Evolutionary conservation across 1,140 invertebrate genomes (phyloP), one percentile per base, ranked within the genome.

Genomic region (Drosophila rufa): DNA sequence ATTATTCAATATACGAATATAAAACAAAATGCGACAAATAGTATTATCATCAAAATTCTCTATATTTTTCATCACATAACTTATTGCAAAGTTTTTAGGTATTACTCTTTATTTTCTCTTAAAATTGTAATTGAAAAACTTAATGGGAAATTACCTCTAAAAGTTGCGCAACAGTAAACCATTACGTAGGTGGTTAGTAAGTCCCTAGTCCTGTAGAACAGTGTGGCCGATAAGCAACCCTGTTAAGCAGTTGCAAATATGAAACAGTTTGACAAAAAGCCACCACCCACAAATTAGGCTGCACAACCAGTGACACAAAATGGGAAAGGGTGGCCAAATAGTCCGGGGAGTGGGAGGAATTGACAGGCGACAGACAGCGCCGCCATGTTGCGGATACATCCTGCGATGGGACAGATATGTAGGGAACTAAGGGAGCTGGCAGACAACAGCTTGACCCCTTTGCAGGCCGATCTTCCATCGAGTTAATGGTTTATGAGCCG

Each of bases 281-380:
- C 69, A 89, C 85, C 85, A 89, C 85, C 85, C 85, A 89, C 85
- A 89, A 89, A 89, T 89, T 89, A 90, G 85, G 75, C 85, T 85
- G 65, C 61, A 78, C 60, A 69, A 68, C 65, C 70, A 76, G 48
- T 56, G 64, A 45, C 27, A 59, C 25, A n/a, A 56, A 36, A 30
- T n/a, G 40, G 61, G 45, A 40, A 59, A 46, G 30, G 12, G 19
- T 30, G 27, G 42, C 4, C 30, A 19, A 36, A 50, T 6, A 8
- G 25, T 45, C 15, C 8, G 40, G 33, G 36, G 42, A 40, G 59
- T 43, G 56, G 64, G 74, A 65, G 62, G 22, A 27, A 27, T 40
- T 43, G 74, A 77, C 62, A 55, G 75, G 59, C 62, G 55, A 56
- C 56, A 55, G 71, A 75, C 73, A 76, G 11, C 19, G 74, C 47